Conservation (phyloP, 92 coral and sea anemone genomes). For the Parazoanthus atlanticus region DNA sequence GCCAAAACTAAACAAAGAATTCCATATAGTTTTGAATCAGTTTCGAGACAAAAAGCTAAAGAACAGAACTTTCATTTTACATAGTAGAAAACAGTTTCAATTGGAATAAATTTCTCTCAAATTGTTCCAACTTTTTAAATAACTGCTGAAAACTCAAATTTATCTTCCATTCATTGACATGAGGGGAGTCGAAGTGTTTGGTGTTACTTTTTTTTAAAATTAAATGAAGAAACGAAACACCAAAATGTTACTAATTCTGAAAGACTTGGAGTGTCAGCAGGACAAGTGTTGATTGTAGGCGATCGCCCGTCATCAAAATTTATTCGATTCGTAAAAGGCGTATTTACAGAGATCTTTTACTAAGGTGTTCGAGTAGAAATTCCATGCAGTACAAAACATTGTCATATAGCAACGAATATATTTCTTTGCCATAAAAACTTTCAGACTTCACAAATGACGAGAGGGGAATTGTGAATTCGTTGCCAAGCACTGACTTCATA, state of each 20-base stretch:
- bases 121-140: neutral
- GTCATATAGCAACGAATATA: neutral
- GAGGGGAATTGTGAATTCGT: neutral
- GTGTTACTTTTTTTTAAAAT: neutral
- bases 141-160: neutral
- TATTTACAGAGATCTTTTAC: slow-evolving; percentile 12
- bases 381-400: neutral
- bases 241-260: neutral
- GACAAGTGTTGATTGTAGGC: neutral
- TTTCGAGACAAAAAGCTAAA: neutral
- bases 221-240: neutral
- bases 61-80: neutral
- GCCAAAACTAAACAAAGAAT: neutral
- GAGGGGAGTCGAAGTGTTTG: neutral
- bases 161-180: neutral
- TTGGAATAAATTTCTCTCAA: neutral
- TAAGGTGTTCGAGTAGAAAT: neutral
- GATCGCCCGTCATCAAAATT: neutral
- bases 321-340: neutral
- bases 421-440: neutral
- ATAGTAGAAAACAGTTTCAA: neutral
- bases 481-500: slow-evolving; percentile 8
- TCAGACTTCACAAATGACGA: neutral
- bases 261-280: neutral
- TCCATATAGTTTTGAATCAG: neutral